Evolutionary conservation across 2,797 vertebrate species (phyloP), one percentile per base, ranked within the genome.

Genomic region (Xenops minutus): DNA sequence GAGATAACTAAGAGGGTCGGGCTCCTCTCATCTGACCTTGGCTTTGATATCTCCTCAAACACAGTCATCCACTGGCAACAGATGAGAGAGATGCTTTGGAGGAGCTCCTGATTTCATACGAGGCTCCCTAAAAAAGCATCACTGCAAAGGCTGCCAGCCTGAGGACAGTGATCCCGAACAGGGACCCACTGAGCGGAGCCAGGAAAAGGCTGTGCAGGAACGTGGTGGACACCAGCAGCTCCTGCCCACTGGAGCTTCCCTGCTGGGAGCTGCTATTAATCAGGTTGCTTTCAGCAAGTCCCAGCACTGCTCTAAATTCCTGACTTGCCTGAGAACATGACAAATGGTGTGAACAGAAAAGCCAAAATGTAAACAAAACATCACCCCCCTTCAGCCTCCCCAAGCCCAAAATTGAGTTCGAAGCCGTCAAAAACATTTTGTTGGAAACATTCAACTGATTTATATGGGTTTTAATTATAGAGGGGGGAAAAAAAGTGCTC

Each of bases 291-390:
- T 93, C 89, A 92, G 91, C 56, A 87, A 91, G 61, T 83, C 72
- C 64, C 81, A 58, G 77, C 2, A 7, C 88, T 86, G 73, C 93
- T 95, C 80, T 66, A 20, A 88, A 92, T 93, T 94, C 92, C 88
- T 88, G 74, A 78, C 59, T 93, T 62, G 76, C 84, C 80, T 34
- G 44, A 69, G 90, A 96, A 82, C 74, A 54, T 93, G 92, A 94
- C 52, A 63, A 95, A 97, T 90, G 77, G 81, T 67, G 80, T 37
- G 90, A 95, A 92, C 44, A 39, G 77, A 73, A 87, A 93, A 95
- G 80, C 77, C 80, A 84, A 82, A 94, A 93, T 52, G 74, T 89
- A 95, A 96, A 95, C 90, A 93, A 89, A 93, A 79, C 59, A 46
- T 73, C 74, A 71, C 32, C 67, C 41, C 39, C 34, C 30, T 79